Base-by-base conservation (phyloP, 2,113 vertebrate genomes). In the Coreoperca whiteheadi region DNA sequence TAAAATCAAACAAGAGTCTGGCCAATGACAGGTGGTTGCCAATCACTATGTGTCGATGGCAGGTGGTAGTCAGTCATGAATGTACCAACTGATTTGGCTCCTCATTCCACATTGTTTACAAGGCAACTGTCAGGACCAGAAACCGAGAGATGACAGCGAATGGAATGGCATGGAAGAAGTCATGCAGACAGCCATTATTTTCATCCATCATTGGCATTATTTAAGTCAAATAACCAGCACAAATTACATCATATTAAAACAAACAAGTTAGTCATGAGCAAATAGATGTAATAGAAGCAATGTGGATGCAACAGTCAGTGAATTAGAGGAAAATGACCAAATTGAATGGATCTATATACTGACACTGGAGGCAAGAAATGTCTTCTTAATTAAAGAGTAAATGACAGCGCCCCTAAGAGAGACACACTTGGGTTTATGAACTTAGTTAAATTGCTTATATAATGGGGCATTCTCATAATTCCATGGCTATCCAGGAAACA, bases 71-170 rank as follows among this genome's bases (percentile, higher is more conserved):
- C 76, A 77, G 85, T 87, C 72, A 63, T 28, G 72, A 74, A 60
- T 51, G 65, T 87, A 86, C 90, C 89, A 90, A 87, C 59, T 72
- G 86, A 82, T 84, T 83, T 90, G 90, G 87, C 85, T 71, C 65
- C 23, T 9, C 34, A 54, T 56, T 28, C 46, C 50, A 54, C 53
- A 68, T 57, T 80, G 71, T 87, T 88, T 90, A 80, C 77, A 72
- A 50, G 81, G 71, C 75, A 51, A 77, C 71, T 78, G 83, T 88
- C 83, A 88, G 34, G 59, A 78, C 73, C 77, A 14, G 34, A 57
- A 23, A 54, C 20, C 16, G 5, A 23, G 12, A 20, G 82, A 60
- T 60, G 74, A 79, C 81, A 81, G 75, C 14, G 8, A 81, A 18
- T 34, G 32, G 32, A 34, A 34, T 34, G 57, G 74, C 59, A n/a